Evolutionary conservation across 1,140 invertebrate genomes (phyloP).

Genomic region (Panagrolaimus sp.): DNA sequence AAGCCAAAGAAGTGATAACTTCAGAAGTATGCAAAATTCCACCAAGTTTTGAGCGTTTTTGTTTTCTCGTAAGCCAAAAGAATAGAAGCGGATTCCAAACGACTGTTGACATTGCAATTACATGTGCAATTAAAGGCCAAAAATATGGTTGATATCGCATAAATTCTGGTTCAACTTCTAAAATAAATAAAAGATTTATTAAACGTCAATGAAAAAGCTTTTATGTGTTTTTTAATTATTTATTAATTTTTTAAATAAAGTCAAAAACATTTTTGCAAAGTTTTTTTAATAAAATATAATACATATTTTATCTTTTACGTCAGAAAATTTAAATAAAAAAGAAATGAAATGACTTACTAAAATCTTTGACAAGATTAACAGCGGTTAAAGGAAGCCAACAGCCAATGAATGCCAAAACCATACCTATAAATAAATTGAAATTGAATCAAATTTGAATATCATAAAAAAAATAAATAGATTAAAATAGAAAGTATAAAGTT

Average conservation of each 20-base stretch:
- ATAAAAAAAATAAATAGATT: too few species aligned
- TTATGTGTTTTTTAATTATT: too few species aligned
- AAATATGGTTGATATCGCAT: constrained; percentile 55
- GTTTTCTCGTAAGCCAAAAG: constrained; percentile 58
- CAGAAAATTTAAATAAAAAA: background rate
- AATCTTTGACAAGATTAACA: constrained; percentile 56
- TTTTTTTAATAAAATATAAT: too few species aligned
- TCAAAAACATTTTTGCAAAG: too few species aligned
- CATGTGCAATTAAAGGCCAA: constrained; percentile 54
- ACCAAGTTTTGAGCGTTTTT: constrained; percentile 46
- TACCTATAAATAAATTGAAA: constrained; percentile 24
- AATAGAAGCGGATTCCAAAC: constrained; percentile 59
- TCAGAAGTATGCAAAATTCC: constrained; percentile 53
- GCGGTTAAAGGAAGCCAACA: constrained; percentile 53
- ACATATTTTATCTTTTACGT: too few species aligned
- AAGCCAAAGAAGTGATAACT: constrained; percentile 46
- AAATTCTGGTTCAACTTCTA: constrained; percentile 50
- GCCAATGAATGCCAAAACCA: constrained; percentile 54
- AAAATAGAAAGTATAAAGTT: too few species aligned
- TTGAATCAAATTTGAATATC: too few species aligned
- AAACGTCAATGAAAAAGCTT: background rate
- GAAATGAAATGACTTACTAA: constrained; percentile 44
- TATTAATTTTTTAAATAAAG: too few species aligned
- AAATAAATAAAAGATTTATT: too few species aligned
- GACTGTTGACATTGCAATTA: constrained; percentile 57